Percentiles rank a stretch among this genome's conserved stretches.
Conservation (phyloP, 1,140 invertebrate species). For the Camponotus pennsylvanicus region DNA sequence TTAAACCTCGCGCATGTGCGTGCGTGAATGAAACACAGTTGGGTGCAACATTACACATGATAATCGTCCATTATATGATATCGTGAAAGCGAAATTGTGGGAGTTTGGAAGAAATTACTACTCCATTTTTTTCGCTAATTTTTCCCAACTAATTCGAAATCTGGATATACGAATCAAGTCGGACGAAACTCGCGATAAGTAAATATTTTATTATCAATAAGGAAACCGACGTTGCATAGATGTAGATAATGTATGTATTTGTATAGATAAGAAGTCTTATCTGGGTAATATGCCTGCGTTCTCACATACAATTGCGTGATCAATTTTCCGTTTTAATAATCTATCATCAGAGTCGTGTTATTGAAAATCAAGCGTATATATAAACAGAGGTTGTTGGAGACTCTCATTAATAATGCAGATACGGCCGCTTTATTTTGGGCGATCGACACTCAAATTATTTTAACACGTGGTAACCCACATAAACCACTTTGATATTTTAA, state of each 20-base stretch:
- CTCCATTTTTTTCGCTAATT: constrained; percentile 61
- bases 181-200: not conserved
- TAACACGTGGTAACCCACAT: not conserved
- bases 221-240: not conserved
- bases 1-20: constrained; percentile 29
- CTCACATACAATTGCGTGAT: not conserved
- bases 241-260: not conserved
- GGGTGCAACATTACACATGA: constrained; percentile 35
- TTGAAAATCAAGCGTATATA: not conserved
- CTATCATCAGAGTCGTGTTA: not conserved
- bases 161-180: not conserved
- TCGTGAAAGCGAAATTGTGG: constrained; percentile 67
- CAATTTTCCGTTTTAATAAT: not conserved
- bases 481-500: constrained; percentile 24
- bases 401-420: constrained; percentile 18
- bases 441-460: constrained; percentile 27
- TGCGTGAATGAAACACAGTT: constrained; percentile 31
- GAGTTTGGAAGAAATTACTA: constrained; percentile 50
- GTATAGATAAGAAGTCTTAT: not conserved
- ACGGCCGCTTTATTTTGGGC: constrained; percentile 9
- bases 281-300: not conserved
- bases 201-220: not conserved
- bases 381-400: not conserved
- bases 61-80: constrained; percentile 45
- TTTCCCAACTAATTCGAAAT: constrained; percentile 29